A percentile compares a stretch with the other conserved stretches of the same genome.
phyloP scores from a whole-genome alignment of 2,113 vertebrate genomes.

The Columba janthina region DNA sequence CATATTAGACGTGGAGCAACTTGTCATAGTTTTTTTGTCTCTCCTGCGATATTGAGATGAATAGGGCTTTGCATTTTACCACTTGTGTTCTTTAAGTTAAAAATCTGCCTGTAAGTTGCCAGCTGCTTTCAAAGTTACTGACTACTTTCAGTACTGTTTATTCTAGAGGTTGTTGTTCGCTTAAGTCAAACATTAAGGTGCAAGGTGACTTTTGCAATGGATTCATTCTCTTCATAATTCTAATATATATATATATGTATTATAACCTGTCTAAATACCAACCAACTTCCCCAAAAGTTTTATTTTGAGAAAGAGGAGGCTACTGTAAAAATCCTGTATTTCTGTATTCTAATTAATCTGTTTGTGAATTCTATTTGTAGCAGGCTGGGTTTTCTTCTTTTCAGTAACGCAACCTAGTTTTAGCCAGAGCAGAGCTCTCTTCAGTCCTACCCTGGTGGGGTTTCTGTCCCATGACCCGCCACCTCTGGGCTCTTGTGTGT shows the following conservation, averaged over 20 bases:
- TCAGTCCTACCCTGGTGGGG: not conserved
- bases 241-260: no score
- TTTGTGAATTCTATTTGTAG: not conserved
- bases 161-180: not conserved
- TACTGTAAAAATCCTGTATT: fast-evolving
- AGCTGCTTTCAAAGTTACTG: not conserved
- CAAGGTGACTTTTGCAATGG: not conserved
- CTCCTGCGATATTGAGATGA: not conserved
- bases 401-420: no score
- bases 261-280: not conserved
- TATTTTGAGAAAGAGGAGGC: not conserved
- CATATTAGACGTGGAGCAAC: not conserved
- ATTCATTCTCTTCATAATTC: not conserved
- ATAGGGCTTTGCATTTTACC: not conserved
- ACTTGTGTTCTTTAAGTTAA: not conserved
- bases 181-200: not conserved
- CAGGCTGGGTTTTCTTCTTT: not conserved
- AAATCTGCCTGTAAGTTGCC: not conserved
- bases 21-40: not conserved
- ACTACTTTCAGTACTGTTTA: not conserved
- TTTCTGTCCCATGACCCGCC: not conserved
- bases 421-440: not conserved
- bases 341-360: not conserved
- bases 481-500: not conserved
- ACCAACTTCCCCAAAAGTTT: not conserved